Conservation (phyloP, 2,888 invertebrate species). For the Steinernema hermaphroditum region DNA sequence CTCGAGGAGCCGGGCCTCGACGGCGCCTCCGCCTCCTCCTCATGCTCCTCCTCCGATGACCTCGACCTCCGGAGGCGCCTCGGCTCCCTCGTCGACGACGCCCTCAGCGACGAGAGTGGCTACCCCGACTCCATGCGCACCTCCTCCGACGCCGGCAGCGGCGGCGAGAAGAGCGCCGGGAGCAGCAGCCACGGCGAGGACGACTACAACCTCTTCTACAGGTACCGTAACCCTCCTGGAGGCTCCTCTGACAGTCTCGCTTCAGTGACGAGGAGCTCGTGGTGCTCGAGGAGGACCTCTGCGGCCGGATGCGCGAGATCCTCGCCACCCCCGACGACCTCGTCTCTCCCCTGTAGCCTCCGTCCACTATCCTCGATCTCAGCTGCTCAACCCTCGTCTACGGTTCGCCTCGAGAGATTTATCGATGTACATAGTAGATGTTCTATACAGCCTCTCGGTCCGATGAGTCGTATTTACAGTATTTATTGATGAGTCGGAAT, state of each 20-base stretch:
- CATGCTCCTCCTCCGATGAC: slow-evolving; percentile 12
- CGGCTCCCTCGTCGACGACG: slow-evolving; percentile 70
- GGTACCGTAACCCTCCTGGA: neutral
- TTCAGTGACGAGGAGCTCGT: slow-evolving; percentile 17
- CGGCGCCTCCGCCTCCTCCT: slow-evolving; percentile 14
- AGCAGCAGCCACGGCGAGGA: slow-evolving; percentile 29
- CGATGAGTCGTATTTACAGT: slow-evolving; percentile 24
- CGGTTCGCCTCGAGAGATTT: slow-evolving; percentile 19
- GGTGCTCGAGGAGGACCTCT: slow-evolving; percentile 22
- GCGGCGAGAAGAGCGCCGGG: neutral
- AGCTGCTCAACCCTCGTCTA: slow-evolving; percentile 7
- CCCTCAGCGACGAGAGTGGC: slow-evolving; percentile 85
- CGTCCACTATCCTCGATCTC: slow-evolving; percentile 8
- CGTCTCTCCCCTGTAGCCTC: neutral
- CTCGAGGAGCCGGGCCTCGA: no score
- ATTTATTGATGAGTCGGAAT: slow-evolving; percentile 24
- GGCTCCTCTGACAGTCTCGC: neutral
- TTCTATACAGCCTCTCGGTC: slow-evolving; percentile 6
- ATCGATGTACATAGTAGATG: slow-evolving; percentile 22
- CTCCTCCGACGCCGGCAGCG: slow-evolving; percentile 1
- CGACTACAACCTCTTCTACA: slow-evolving; percentile 16
- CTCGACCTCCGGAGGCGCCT: slow-evolving; percentile 26
- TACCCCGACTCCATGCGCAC: slow-evolving; percentile 69
- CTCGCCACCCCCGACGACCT: neutral
- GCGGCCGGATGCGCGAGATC: slow-evolving; percentile 27